Conservation (phyloP, 1,140 invertebrate species). For the Teleopsis dalmanni region DNA sequence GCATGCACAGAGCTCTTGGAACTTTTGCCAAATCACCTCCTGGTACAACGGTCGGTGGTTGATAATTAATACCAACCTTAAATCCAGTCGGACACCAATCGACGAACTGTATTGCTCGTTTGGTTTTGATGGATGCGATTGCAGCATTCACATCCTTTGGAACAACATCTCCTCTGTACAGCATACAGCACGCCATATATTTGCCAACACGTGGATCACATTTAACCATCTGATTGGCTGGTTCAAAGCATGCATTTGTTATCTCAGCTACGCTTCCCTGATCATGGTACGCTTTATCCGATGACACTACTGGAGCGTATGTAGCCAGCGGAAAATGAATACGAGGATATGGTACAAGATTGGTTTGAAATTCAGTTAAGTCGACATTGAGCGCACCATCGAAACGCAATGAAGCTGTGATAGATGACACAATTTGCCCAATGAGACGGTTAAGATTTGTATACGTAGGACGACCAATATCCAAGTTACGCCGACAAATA, state of each 20-base stretch:
- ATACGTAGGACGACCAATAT: conserved; percentile 79
- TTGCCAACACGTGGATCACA: conserved; percentile 83
- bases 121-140: conserved; percentile 79
- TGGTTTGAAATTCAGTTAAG: conserved; percentile 84
- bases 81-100: conserved; percentile 88
- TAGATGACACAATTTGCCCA: conserved; percentile 79
- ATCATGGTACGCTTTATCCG: conserved; percentile 82
- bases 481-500: conserved; percentile 80
- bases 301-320: conserved; percentile 79
- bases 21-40: conserved; percentile 72
- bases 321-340: conserved; percentile 79
- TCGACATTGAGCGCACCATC: conserved; percentile 84
- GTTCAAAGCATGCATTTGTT: conserved; percentile 81
- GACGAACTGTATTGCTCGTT: conserved; percentile 79
- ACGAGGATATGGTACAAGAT: conserved; percentile 76
- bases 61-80: conserved; percentile 75
- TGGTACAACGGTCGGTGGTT: conserved; percentile 73
- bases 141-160: conserved; percentile 76
- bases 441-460: conserved; percentile 72
- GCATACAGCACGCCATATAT: conserved; percentile 83
- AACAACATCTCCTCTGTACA: conserved; percentile 69
- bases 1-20: conserved; percentile 67
- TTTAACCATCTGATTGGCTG: conserved; percentile 89
- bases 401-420: conserved; percentile 80
- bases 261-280: conserved; percentile 77